Conservation (phyloP, 1,140 invertebrate genomes). For the Calycopis cecrops region DNA sequence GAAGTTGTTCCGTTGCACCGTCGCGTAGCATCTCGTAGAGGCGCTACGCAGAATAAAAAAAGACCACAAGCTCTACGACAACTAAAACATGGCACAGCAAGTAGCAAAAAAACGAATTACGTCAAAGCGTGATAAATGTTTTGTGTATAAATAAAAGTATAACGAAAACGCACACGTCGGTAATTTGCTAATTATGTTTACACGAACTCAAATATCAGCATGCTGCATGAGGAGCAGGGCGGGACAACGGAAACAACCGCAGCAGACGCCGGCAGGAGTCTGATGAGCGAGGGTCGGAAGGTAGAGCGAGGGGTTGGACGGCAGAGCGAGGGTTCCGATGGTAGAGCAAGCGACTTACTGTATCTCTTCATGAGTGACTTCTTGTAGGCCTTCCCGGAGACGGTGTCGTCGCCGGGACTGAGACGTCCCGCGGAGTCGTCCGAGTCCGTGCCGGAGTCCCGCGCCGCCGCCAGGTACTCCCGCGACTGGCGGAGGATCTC, state of each 20-base stretch:
- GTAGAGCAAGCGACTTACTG: constrained; percentile 80
- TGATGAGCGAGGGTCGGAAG: constrained; percentile 3
- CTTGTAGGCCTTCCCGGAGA: constrained; percentile 87
- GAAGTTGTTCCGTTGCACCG: not conserved
- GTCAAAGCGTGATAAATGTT: no score
- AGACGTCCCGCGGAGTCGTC: constrained; percentile 82
- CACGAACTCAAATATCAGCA: not conserved
- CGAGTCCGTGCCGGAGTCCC: constrained; percentile 83
- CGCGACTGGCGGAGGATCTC: constrained; percentile 69
- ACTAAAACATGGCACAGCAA: not conserved
- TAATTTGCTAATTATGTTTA: not conserved
- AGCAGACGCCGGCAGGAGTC: constrained; percentile 14
- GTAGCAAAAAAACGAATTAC: no score
- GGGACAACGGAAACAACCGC: not conserved
- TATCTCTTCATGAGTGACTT: constrained; percentile 92
- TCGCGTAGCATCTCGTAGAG: constrained; percentile 25
- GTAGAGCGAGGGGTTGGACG: constrained; percentile 1
- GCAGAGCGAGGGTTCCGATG: constrained; percentile 7
- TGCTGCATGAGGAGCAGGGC: not conserved
- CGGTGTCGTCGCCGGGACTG: constrained; percentile 73
- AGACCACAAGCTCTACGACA: not conserved
- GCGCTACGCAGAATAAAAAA: constrained; percentile 26
- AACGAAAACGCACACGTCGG: not conserved
- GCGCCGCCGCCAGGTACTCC: constrained; percentile 77
- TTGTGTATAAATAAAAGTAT: no score